phyloP scores from a whole-genome alignment of 30 jellyfish, hydroid and myxozoan species.

The Catostylus mosaicus region DNA sequence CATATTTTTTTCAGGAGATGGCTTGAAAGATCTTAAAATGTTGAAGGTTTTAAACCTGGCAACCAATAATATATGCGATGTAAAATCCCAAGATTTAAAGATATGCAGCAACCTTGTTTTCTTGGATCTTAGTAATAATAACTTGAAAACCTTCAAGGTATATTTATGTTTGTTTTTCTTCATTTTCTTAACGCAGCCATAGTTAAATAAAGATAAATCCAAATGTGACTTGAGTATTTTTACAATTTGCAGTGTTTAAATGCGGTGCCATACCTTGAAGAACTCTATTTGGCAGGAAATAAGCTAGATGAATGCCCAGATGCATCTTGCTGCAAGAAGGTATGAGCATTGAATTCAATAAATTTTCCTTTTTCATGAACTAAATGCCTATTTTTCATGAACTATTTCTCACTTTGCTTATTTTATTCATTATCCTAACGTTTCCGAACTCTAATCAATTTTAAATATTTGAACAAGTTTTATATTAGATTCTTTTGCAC shows the following conservation, averaged over 20 bases:
- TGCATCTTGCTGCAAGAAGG: slow-evolving; percentile 72
- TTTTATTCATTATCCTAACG: too few relatives aligned
- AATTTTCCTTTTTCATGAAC: too few relatives aligned
- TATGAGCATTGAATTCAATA: too few relatives aligned
- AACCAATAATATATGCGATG: slow-evolving; percentile 9
- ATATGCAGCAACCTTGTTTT: slow-evolving; percentile 32
- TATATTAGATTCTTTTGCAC: too few relatives aligned
- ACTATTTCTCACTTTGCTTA: too few relatives aligned
- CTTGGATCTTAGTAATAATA: slow-evolving; percentile 57
- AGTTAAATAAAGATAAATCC: background rate
- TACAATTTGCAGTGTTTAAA: slow-evolving; percentile 19
- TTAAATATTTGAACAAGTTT: too few relatives aligned
- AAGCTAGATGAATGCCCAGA: slow-evolving; percentile 49
- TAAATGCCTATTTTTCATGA: too few relatives aligned
- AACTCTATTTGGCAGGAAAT: slow-evolving; percentile 40
- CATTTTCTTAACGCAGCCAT: background rate
- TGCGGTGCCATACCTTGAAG: slow-evolving; percentile 53
- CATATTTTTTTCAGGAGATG: slow-evolving; percentile 34
- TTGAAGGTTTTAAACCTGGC: slow-evolving; percentile 46
- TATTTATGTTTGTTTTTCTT: background rate
- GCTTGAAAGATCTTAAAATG: slow-evolving; percentile 35
- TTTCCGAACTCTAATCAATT: too few relatives aligned
- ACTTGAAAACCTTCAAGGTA: slow-evolving; percentile 22
- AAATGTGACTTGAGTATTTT: background rate
- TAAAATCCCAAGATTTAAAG: slow-evolving; percentile 10